phyloP scores from a whole-genome alignment of 2,888 invertebrate species.

The Athrips mouffetella region DNA sequence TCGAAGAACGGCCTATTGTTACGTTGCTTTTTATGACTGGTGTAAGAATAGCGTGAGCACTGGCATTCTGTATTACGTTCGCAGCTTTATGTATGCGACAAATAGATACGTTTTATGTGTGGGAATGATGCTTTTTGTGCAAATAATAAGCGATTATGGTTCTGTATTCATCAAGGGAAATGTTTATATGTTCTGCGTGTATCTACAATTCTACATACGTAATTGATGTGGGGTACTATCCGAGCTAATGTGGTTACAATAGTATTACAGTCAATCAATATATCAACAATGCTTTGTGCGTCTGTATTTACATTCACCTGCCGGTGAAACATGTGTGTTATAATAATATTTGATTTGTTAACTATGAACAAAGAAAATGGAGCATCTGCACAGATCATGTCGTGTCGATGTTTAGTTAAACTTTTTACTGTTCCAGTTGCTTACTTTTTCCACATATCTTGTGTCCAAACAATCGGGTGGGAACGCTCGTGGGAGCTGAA shows the following conservation, averaged over 20 bases:
- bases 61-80: constrained; percentile 37
- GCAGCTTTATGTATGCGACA: constrained; percentile 37
- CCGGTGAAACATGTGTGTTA: not conserved
- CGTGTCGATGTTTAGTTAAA: not conserved
- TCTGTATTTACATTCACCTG: not conserved
- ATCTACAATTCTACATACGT: no score
- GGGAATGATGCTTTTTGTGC: constrained; percentile 32
- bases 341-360: no score
- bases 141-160: constrained; percentile 1
- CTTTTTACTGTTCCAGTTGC: constrained; percentile 7
- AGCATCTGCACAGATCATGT: not conserved
- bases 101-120: constrained; percentile 29
- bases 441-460: constrained; percentile 42
- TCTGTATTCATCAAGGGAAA: constrained; percentile 6
- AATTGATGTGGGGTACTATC: not conserved
- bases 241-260: not conserved
- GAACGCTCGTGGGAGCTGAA: constrained; percentile 61
- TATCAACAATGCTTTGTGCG: not conserved
- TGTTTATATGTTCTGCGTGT: not conserved
- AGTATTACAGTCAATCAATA: not conserved
- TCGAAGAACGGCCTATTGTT: constrained; percentile 64
- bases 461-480: constrained; percentile 53
- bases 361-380: no score
- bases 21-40: constrained; percentile 54
- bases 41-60: constrained; percentile 39